phyloP scores from a whole-genome alignment of 2,797 vertebrate species.

The Pipistrellus pipistrellus region DNA sequence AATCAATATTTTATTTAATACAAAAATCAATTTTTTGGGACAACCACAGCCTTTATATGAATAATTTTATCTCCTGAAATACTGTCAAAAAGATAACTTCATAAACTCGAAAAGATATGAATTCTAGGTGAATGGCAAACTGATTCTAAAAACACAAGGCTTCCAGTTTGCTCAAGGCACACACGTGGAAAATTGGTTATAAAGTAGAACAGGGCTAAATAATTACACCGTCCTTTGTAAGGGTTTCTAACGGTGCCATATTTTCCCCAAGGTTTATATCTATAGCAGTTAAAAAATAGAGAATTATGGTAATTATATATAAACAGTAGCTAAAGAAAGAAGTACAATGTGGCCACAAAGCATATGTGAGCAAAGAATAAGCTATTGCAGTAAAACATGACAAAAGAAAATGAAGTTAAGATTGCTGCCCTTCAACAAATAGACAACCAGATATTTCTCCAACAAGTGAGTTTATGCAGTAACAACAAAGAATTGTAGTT shows the following conservation, averaged over 20 bases:
- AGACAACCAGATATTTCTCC: not conserved
- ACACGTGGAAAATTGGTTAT: constrained; percentile 14
- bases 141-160: constrained; percentile 77
- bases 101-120: constrained; percentile 85
- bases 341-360: not conserved
- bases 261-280: not conserved
- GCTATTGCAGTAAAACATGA: not conserved
- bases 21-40: constrained; percentile 79
- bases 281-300: constrained; percentile 19
- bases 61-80: constrained; percentile 76
- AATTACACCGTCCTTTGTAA: not conserved
- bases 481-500: not conserved
- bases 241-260: not conserved
- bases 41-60: constrained; percentile 74
- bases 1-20: constrained; percentile 41
- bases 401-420: constrained; percentile 38
- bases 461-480: not conserved
- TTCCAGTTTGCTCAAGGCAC: constrained; percentile 77
- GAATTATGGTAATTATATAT: constrained; percentile 35
- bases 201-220: not conserved
- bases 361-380: not conserved
- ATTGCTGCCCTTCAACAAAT: not conserved
- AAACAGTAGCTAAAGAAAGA: constrained; percentile 12
- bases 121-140: constrained; percentile 81
- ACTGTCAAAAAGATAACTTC: constrained; percentile 82